These are phyloP conservation scores for Etheostoma perlongum DNA, from an alignment of 2,797 vertebrate species.

Conservation along the genomic window DNA sequence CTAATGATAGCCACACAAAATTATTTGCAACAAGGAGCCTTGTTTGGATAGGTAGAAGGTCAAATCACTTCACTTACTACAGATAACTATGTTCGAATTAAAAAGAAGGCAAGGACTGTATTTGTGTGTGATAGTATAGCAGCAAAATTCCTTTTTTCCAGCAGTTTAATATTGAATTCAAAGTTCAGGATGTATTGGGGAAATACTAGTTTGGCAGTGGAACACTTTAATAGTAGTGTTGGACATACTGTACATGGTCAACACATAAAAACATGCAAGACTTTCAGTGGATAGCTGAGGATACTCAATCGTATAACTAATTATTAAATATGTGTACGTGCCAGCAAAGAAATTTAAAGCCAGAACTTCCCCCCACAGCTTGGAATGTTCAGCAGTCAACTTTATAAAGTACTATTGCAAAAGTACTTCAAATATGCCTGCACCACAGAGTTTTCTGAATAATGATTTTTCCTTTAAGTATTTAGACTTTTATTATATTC, in stretches of 20 bases:
- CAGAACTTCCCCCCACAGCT: background rate
- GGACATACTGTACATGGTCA: background rate
- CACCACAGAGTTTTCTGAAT: slow-evolving; percentile 10
- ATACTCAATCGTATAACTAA: background rate
- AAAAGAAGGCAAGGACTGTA: background rate
- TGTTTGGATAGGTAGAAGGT: slow-evolving; percentile 45
- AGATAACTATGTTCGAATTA: slow-evolving; percentile 8
- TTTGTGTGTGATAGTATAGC: background rate
- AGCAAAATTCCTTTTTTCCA: background rate
- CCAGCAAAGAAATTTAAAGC: slow-evolving; percentile 18
- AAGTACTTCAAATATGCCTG: slow-evolving; percentile 24
- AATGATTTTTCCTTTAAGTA: background rate
- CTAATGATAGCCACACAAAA: slow-evolving; percentile 49
- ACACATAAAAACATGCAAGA: background rate
- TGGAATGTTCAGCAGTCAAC: background rate
- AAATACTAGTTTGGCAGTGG: background rate
- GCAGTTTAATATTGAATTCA: background rate
- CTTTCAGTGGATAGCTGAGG: too few relatives aligned
- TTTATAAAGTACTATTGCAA: slow-evolving; percentile 7
- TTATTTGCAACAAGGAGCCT: slow-evolving; percentile 27
- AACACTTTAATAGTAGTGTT: background rate
- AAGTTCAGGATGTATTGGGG: background rate
- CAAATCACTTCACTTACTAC: slow-evolving; percentile 28
- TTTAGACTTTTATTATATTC: background rate
- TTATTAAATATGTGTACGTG: slow-evolving; percentile 7